phyloP scores from a whole-genome alignment of 2,797 vertebrate species.

The Sebastes hopkinsi region DNA sequence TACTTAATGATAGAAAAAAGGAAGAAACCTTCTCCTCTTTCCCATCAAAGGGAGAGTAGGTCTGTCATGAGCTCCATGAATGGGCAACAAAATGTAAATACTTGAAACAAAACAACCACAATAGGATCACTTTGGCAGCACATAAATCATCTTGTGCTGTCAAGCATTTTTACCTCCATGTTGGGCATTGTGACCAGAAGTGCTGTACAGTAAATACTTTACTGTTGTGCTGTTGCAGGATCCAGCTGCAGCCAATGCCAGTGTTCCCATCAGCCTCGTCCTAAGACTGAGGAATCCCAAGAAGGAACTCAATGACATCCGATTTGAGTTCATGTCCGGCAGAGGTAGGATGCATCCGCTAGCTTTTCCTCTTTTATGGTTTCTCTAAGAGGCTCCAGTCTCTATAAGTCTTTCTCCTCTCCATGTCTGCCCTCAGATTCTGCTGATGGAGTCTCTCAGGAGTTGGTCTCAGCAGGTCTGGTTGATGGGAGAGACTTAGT shows the following conservation, averaged over 20 bases:
- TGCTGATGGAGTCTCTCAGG: slow-evolving; percentile 95
- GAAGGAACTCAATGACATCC: slow-evolving; percentile 95
- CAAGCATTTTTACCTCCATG: not conserved
- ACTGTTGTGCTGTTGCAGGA: slow-evolving; percentile 48
- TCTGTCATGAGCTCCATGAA: not conserved
- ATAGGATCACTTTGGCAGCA: not conserved
- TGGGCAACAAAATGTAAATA: not conserved
- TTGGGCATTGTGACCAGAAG: not conserved
- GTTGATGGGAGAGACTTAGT: slow-evolving; percentile 94
- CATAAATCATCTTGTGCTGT: not conserved
- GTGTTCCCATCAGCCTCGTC: slow-evolving; percentile 92
- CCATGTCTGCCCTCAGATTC: slow-evolving; percentile 83
- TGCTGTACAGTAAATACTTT: not conserved
- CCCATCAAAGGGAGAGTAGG: not conserved
- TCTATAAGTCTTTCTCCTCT: not conserved
- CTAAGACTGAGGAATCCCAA: slow-evolving; percentile 94
- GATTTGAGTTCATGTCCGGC: slow-evolving; percentile 95
- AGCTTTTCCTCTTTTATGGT: not conserved
- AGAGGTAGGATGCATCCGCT: slow-evolving; percentile 82
- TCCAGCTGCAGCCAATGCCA: slow-evolving; percentile 56
- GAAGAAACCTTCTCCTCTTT: too few relatives aligned
- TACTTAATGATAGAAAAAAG: not conserved
- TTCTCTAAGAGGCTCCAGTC: not conserved
- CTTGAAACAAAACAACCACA: not conserved
- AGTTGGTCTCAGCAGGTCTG: slow-evolving; percentile 94